Conservation (phyloP, 2,113 vertebrate genomes). For the Albula goreensis region DNA sequence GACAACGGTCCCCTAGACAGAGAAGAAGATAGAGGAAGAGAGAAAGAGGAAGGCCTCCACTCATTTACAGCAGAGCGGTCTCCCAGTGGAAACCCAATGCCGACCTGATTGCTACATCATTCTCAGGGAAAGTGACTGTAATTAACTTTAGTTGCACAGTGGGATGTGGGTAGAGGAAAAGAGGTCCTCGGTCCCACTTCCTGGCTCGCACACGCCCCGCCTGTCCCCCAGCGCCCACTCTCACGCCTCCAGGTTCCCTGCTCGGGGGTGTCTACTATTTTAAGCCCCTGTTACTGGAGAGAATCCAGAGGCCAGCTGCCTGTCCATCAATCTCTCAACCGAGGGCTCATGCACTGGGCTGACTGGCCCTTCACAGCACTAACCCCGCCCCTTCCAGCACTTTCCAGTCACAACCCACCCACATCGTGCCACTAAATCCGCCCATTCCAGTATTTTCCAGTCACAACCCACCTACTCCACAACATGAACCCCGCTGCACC, state of each 20-base stretch:
- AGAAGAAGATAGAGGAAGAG: neutral
- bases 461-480: neutral
- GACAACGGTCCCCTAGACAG: neutral
- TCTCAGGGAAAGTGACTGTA: neutral
- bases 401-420: neutral
- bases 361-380: neutral
- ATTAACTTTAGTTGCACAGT: neutral
- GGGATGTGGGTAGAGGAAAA: neutral
- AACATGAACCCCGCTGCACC: no score
- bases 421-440: neutral
- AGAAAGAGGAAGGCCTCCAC: neutral
- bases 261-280: constrained; percentile 16
- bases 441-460: neutral
- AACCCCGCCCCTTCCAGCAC: neutral
- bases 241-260: neutral
- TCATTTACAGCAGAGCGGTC: neutral
- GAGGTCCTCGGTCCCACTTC: neutral
- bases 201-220: neutral
- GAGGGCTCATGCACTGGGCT: neutral
- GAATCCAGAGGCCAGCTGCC: constrained; percentile 21
- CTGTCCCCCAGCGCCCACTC: neutral
- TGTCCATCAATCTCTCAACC: constrained; percentile 14
- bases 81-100: neutral
- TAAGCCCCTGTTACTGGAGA: constrained; percentile 26
- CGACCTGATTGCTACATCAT: neutral